Evolutionary conservation across 2,113 vertebrate genomes (phyloP).

Genomic region (Rafetus swinhoei): DNA sequence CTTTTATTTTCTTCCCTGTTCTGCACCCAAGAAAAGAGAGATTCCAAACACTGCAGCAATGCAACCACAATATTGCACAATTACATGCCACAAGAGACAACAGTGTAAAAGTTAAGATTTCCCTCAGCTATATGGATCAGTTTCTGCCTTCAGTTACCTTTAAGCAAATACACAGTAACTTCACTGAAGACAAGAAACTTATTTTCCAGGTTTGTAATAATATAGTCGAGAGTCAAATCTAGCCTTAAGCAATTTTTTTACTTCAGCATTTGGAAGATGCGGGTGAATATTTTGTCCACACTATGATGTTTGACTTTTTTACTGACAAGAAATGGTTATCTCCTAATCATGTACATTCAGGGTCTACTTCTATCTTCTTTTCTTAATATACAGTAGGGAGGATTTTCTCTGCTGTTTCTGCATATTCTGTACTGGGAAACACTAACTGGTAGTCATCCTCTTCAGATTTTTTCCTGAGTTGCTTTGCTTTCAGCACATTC

Average conservation of each 20-base stretch:
- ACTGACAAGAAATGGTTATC: background rate
- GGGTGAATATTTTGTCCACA: background rate
- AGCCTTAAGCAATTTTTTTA: background rate
- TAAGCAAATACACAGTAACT: background rate
- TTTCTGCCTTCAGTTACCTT: background rate
- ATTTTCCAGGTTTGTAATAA: background rate
- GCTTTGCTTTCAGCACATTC: conserved; percentile 14
- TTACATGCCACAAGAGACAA: background rate
- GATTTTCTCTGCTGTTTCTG: background rate
- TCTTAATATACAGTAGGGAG: background rate
- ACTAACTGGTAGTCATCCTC: background rate
- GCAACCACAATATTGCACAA: background rate
- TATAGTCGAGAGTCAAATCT: background rate
- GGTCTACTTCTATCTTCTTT: background rate
- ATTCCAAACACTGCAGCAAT: background rate
- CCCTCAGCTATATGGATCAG: background rate
- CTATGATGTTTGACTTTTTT: background rate
- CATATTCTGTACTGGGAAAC: background rate
- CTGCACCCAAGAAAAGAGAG: background rate
- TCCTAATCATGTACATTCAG: background rate
- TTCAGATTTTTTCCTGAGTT: background rate
- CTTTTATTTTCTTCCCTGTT: background rate
- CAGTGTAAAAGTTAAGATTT: accelerated
- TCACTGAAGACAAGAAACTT: background rate
- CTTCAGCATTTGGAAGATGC: background rate